A percentile compares a stretch with the other conserved stretches of the same genome.
phyloP scores from a whole-genome alignment of 2,888 invertebrate species.

The Leucoma salicis region DNA sequence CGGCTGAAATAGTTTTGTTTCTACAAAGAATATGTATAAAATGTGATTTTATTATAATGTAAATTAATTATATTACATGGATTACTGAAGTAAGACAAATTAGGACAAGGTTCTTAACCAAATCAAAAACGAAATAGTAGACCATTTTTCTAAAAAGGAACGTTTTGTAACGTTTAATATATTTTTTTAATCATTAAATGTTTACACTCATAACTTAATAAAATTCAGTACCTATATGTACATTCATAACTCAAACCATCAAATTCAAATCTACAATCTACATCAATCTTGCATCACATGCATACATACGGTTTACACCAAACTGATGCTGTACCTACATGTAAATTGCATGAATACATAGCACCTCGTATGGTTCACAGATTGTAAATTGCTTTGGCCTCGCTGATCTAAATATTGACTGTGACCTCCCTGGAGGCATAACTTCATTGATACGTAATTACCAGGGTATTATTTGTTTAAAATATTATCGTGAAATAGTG shows the following conservation, averaged over 20 bases:
- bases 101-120: too few species aligned
- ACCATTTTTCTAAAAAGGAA: too few species aligned
- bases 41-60: too few species aligned
- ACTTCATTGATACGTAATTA: conserved; percentile 26
- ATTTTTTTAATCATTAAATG: too few species aligned
- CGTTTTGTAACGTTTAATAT: too few species aligned
- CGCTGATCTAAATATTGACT: conserved; percentile 48
- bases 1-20: too few species aligned
- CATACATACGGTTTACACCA: conserved; percentile 28
- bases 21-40: too few species aligned
- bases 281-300: conserved; percentile 35
- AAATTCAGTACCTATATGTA: too few species aligned
- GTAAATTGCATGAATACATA: conserved; percentile 52
- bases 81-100: too few species aligned
- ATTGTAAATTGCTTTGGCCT: conserved; percentile 53
- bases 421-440: conserved; percentile 20
- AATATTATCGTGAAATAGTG: neutral
- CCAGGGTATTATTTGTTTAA: conserved; percentile 11
- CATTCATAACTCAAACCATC: conserved; percentile 14
- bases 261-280: conserved; percentile 31
- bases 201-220: too few species aligned
- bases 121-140: too few species aligned
- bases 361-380: conserved; percentile 41
- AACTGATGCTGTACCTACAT: conserved; percentile 43
- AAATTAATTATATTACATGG: too few species aligned